Evolutionary conservation across 2,888 invertebrate genomes (phyloP), one percentile per base, ranked within the genome.

Genomic region (Poecilus cupreus): DNA sequence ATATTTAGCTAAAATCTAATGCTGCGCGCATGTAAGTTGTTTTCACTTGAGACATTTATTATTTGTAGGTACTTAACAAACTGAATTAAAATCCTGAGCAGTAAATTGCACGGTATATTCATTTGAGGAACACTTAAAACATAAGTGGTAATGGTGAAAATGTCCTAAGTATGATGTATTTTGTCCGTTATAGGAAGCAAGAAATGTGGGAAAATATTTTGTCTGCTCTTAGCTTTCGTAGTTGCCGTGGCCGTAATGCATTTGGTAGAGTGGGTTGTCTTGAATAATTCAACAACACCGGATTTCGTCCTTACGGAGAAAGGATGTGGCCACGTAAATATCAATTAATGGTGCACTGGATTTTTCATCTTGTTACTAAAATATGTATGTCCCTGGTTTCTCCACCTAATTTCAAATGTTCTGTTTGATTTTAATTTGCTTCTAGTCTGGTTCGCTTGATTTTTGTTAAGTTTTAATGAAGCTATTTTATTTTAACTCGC

Each of bases 311-410:
- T 57, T 39, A 51, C 51, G 76, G 26, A 26, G 76, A 57, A 76
- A 76, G 39, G 57, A 37, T 64, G 49, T 32, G 49, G 32, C 49
- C 70, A 51, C 79, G 79, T 68, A 79, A 79, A 79, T 79, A 79
- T 79, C 79, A 79, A 79, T 68, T 79, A 79, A 79, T 49, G 79
- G 11, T 32, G 46, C 64, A 26, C 46, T 78, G 37, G 64, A 46
- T 78, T 78, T 43, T 57, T 64, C 60, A 60, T 60, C 60, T 60
- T 13, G 54, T 32, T 18, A 16, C 64, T 68, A 32, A 37, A 68
- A 68, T 37, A 68, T 68, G 64, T 68, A 68, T 68, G 13, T 13
- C 37, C 20, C 37, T 37, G 16, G 10, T 13, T 60, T n/a, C 60
- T 6, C 22, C 60, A 22, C 13, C n/a, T 39, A n/a, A 32, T 10